These are phyloP conservation scores for Synergus itoensis DNA, from an alignment of 2,888 invertebrate species.

Conservation along the genomic window DNA sequence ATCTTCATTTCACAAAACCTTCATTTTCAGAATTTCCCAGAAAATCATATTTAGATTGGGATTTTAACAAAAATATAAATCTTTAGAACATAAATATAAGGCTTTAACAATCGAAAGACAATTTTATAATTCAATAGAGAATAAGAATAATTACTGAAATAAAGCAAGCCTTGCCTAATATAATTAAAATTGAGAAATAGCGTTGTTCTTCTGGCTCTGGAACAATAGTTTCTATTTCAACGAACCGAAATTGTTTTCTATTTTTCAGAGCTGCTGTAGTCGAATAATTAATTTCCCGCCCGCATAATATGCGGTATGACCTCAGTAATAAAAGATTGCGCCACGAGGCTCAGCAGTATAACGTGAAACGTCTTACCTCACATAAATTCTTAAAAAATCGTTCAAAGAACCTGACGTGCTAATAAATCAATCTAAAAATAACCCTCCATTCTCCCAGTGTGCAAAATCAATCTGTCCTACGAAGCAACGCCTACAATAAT, in stretches of 20 bases:
- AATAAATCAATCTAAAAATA: slow-evolving; percentile 25
- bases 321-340: slow-evolving; percentile 38
- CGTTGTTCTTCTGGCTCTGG: neutral
- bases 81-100: too few relatives aligned
- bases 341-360: slow-evolving; percentile 20
- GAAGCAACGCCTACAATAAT: neutral
- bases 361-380: neutral
- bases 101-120: neutral
- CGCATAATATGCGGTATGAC: slow-evolving; percentile 27
- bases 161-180: neutral
- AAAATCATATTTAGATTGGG: neutral
- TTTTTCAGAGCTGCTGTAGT: slow-evolving; percentile 1
- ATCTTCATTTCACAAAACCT: neutral
- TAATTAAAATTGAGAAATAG: slow-evolving; percentile 15
- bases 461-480: neutral
- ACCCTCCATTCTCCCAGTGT: neutral
- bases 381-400: neutral
- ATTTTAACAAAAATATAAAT: neutral
- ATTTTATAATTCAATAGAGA: neutral
- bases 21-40: neutral
- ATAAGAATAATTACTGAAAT: neutral
- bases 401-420: neutral
- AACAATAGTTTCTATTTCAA: slow-evolving; percentile 1
- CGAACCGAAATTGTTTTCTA: slow-evolving; percentile 11
- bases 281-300: slow-evolving; percentile 30